Evolutionary conservation across 2,113 vertebrate species (phyloP).

Genomic region (Egretta garzetta): DNA sequence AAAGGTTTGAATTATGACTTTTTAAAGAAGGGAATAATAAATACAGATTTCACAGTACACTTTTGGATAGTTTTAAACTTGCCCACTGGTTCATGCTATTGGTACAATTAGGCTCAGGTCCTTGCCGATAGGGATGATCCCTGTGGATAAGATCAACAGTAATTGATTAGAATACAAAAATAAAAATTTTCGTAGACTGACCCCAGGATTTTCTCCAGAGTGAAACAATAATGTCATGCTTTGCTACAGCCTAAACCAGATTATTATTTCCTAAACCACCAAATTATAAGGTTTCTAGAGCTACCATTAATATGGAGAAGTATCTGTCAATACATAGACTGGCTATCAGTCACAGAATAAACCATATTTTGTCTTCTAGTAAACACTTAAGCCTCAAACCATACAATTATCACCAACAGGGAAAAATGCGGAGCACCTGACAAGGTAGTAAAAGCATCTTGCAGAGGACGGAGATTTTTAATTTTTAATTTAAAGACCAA

Average conservation of each 20-base stretch:
- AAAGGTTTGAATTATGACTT: background rate
- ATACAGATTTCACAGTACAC: background rate
- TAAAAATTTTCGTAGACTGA: background rate
- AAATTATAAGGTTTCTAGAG: background rate
- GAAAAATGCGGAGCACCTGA: background rate
- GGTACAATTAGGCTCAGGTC: background rate
- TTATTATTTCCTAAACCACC: background rate
- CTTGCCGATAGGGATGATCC: background rate
- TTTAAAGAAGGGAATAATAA: background rate
- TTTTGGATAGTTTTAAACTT: background rate
- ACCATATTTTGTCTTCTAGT: background rate
- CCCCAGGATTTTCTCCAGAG: background rate
- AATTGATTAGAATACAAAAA: background rate
- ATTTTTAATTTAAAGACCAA: constrained; percentile 50
- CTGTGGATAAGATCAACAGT: background rate
- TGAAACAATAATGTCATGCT: background rate
- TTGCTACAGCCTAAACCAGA: background rate
- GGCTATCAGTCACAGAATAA: background rate
- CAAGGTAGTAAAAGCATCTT: background rate
- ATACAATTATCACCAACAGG: background rate
- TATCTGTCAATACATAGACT: background rate
- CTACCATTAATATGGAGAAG: background rate
- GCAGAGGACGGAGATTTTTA: background rate
- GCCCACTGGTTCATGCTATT: background rate
- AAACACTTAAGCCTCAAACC: background rate